phyloP scores from a whole-genome alignment of 1,140 invertebrate genomes.

The Bombus soroeensis region DNA sequence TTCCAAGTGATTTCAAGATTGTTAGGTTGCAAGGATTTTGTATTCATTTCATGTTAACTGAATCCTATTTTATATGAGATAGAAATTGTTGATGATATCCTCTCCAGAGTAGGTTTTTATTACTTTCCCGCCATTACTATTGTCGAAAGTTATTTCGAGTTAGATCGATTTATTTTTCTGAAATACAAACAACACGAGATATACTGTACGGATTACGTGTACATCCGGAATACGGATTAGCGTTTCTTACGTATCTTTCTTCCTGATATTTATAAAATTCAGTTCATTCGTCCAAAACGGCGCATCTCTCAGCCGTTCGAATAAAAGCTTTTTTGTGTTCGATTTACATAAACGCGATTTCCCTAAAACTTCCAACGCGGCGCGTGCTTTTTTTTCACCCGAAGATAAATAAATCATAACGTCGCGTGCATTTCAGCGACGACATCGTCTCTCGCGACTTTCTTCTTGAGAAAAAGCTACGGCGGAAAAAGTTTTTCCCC shows the following conservation, averaged over 20 bases:
- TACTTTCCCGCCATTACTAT: no score
- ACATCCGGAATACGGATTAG: neutral
- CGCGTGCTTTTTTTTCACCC: neutral
- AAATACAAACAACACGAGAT: no score
- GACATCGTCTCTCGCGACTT: neutral
- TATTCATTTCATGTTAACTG: no score
- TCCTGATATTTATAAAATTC: neutral
- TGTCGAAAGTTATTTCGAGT: no score
- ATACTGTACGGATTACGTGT: no score
- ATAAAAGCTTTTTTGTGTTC: conserved; percentile 44
- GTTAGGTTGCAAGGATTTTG: neutral
- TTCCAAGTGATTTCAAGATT: neutral
- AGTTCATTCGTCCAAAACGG: neutral
- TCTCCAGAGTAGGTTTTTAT: no score
- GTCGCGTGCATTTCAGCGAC: neutral
- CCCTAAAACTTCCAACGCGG: neutral
- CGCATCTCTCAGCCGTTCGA: neutral
- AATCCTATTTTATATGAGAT: no score
- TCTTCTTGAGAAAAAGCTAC: neutral
- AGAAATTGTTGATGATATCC: no score
- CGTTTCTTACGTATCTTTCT: neutral
- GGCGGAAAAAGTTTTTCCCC: neutral
- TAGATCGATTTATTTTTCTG: no score
- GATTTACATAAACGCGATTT: conserved; percentile 29
- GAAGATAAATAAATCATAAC: conserved; percentile 38